phyloP scores from a whole-genome alignment of 2,113 vertebrate species.

The Ahaetulla prasina region DNA sequence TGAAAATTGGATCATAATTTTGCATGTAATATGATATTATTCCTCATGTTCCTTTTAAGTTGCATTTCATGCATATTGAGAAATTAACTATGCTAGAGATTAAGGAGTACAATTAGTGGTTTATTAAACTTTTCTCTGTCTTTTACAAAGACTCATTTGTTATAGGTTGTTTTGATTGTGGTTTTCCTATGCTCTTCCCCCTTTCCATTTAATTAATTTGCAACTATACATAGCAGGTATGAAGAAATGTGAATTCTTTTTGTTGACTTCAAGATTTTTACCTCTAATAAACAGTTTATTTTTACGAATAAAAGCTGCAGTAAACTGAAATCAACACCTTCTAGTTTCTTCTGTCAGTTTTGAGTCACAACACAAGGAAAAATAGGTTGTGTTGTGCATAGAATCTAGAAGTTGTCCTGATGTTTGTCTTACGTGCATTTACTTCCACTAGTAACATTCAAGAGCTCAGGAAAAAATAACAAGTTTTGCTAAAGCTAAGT shows the following conservation, averaged over 20 bases:
- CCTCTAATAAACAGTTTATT: slow-evolving; percentile 23
- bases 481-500: neutral
- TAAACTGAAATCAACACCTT: slow-evolving; percentile 31
- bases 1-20: slow-evolving; percentile 62
- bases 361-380: neutral
- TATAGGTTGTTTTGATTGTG: neutral
- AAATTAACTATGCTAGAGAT: slow-evolving; percentile 48
- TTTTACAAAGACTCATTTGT: slow-evolving; percentile 45
- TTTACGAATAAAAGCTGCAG: slow-evolving; percentile 44
- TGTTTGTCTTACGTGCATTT: neutral
- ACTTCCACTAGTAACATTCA: neutral
- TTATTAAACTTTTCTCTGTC: slow-evolving; percentile 14
- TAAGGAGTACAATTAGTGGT: slow-evolving; percentile 44
- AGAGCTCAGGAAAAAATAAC: slow-evolving; percentile 8
- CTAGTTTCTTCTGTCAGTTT: slow-evolving; percentile 11
- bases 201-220: slow-evolving; percentile 47
- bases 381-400: neutral
- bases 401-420: neutral
- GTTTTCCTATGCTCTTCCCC: slow-evolving; percentile 30
- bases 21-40: slow-evolving; percentile 25
- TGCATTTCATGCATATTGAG: slow-evolving; percentile 43
- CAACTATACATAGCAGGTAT: slow-evolving; percentile 45
- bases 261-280: slow-evolving; percentile 45
- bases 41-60: slow-evolving; percentile 42
- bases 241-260: slow-evolving; percentile 27